A percentile compares a stretch with the other conserved stretches of the same genome.
phyloP scores from a whole-genome alignment of 2,888 invertebrate genomes.

The Onthophagus sagittarius region DNA sequence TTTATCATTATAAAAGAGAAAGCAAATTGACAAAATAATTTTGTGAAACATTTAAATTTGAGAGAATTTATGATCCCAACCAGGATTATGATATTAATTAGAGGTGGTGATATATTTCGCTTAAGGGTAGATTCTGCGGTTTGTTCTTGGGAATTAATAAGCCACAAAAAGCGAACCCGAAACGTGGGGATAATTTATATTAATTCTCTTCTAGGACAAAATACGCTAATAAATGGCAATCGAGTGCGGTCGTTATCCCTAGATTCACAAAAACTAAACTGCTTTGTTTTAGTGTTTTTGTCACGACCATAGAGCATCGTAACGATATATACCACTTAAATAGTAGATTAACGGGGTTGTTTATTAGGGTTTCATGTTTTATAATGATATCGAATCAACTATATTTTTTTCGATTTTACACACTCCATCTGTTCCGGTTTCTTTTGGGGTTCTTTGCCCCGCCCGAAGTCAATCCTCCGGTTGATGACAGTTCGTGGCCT shows the following conservation, averaged over 20 bases:
- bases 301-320: neutral
- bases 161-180: neutral
- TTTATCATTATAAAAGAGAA: too few species aligned
- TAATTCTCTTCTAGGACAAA: neutral
- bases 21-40: too few species aligned
- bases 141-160: neutral
- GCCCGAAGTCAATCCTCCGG: neutral
- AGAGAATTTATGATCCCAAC: too few species aligned
- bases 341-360: neutral
- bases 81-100: neutral
- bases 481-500: neutral
- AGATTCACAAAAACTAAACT: neutral
- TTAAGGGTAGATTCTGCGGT: neutral
- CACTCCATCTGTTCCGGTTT: neutral
- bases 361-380: neutral
- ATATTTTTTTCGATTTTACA: neutral
- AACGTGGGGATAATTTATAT: neutral
- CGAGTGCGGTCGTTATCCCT: neutral
- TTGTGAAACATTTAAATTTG: too few species aligned
- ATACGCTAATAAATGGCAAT: neutral
- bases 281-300: neutral
- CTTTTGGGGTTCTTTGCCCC: neutral
- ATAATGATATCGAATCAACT: too few species aligned
- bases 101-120: neutral
- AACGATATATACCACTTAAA: neutral